Percentiles rank a stretch among this genome's conserved stretches.
phyloP scores from a whole-genome alignment of 2,888 invertebrate genomes.

The Drosophila multiciliata region DNA sequence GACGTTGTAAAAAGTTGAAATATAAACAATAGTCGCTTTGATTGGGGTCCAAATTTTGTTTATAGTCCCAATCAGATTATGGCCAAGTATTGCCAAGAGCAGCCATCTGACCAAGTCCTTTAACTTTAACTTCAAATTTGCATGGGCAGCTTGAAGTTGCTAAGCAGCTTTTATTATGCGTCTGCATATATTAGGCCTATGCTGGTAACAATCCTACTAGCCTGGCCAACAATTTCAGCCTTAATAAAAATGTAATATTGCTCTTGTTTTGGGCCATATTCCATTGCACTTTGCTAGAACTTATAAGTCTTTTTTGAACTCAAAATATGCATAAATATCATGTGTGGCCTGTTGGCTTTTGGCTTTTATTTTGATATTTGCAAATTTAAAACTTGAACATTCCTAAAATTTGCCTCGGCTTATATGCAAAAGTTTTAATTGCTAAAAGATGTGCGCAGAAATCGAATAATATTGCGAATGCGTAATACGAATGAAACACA shows the following conservation, averaged over 20 bases:
- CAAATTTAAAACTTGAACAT: slow-evolving; percentile 6
- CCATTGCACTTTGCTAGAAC: slow-evolving; percentile 28
- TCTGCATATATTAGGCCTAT: slow-evolving; percentile 63
- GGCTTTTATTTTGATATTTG: neutral
- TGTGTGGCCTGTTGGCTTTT: neutral
- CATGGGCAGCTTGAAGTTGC: slow-evolving; percentile 46
- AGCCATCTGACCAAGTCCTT: slow-evolving; percentile 24
- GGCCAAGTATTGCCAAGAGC: slow-evolving; percentile 21
- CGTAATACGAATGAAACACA: slow-evolving; percentile 8
- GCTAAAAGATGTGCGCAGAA: slow-evolving; percentile 9
- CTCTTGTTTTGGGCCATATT: slow-evolving; percentile 10
- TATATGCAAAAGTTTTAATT: slow-evolving; percentile 2
- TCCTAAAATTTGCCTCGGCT: neutral
- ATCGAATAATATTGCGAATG: slow-evolving; percentile 4
- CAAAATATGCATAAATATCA: neutral
- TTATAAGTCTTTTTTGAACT: slow-evolving; percentile 32
- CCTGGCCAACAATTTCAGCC: slow-evolving; percentile 34
- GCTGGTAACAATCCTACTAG: slow-evolving; percentile 5
- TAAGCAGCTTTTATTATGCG: slow-evolving; percentile 36
- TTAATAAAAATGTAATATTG: slow-evolving; percentile 17
- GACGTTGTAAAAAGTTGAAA: slow-evolving; percentile 36
- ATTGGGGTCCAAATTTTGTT: slow-evolving; percentile 71
- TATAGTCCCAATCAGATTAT: slow-evolving; percentile 46
- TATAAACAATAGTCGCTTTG: slow-evolving; percentile 72
- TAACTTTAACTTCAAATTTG: slow-evolving; percentile 49